Conservation (phyloP, 2,113 vertebrate species). For the Tachysurus fulvidraco region DNA sequence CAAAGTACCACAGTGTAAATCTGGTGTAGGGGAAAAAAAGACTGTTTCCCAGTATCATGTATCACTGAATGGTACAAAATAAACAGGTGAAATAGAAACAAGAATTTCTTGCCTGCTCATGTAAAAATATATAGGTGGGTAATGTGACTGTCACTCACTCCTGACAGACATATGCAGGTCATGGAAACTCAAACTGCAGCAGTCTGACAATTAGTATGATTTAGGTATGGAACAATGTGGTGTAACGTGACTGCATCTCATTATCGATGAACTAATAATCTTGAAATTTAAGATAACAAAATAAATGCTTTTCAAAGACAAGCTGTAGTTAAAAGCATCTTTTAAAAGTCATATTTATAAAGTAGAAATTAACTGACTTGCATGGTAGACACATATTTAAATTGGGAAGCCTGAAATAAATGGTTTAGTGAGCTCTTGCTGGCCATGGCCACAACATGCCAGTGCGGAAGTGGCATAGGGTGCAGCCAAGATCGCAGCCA, state of each 20-base stretch:
- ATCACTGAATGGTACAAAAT: neutral
- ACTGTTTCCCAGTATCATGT: neutral
- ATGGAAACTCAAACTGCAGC: slow-evolving; percentile 11
- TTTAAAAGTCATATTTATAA: slow-evolving; percentile 27
- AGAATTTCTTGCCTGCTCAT: neutral
- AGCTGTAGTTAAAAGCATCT: neutral
- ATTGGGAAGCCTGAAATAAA: slow-evolving; percentile 52
- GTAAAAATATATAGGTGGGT: neutral
- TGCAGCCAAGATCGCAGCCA: slow-evolving; percentile 41
- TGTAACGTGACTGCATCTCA: neutral
- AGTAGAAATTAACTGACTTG: slow-evolving; percentile 40
- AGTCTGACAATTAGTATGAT: neutral
- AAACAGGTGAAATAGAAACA: neutral
- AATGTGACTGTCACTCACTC: neutral
- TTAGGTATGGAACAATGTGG: neutral
- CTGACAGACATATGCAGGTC: neutral
- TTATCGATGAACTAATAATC: neutral
- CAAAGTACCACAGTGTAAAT: neutral
- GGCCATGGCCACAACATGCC: slow-evolving; percentile 16
- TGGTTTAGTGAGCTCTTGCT: slow-evolving; percentile 36
- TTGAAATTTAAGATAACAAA: neutral
- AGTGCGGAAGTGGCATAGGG: slow-evolving; percentile 51
- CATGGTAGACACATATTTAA: slow-evolving; percentile 34
- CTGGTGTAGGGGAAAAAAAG: neutral
- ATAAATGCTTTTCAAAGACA: neutral